Evolutionary conservation across 2,888 invertebrate genomes (phyloP).

Genomic region (Hipparchia sbordonii): DNA sequence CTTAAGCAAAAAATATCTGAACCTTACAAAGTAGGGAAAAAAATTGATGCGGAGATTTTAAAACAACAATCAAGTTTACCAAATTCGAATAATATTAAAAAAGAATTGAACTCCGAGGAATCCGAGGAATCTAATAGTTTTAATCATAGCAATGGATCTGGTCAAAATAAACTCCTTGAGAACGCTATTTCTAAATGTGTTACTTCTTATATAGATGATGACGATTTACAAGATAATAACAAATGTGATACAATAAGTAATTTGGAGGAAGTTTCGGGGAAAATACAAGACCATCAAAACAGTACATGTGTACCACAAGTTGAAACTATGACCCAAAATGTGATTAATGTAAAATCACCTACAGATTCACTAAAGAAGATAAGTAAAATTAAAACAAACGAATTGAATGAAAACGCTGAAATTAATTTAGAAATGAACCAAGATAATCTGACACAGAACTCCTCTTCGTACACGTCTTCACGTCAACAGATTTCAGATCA

Average conservation of each 20-base stretch:
- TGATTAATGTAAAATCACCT: not conserved
- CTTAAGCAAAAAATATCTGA: constrained; percentile 68
- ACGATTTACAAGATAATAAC: not conserved
- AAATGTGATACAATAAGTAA: not conserved
- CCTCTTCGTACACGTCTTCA: no score
- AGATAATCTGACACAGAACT: not conserved
- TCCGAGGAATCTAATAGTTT: not conserved
- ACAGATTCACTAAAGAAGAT: not conserved
- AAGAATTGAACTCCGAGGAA: not conserved
- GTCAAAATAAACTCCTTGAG: not conserved
- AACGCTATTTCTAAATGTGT: not conserved
- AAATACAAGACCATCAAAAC: not conserved
- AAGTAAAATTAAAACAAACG: not conserved
- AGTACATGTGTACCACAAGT: not conserved
- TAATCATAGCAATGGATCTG: not conserved
- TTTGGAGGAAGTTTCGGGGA: not conserved
- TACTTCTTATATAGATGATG: not conserved
- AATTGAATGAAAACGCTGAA: not conserved
- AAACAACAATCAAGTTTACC: constrained; percentile 5
- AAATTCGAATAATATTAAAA: not conserved
- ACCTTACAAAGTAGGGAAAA: constrained; percentile 63
- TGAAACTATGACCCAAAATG: not conserved
- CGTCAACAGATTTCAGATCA: not conserved
- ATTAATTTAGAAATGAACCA: not conserved
- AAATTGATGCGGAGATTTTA: constrained; percentile 58